Evolutionary conservation across 2,797 vertebrate species (phyloP), one percentile per base, ranked within the genome.

Genomic region (Danio jaintianensis): DNA sequence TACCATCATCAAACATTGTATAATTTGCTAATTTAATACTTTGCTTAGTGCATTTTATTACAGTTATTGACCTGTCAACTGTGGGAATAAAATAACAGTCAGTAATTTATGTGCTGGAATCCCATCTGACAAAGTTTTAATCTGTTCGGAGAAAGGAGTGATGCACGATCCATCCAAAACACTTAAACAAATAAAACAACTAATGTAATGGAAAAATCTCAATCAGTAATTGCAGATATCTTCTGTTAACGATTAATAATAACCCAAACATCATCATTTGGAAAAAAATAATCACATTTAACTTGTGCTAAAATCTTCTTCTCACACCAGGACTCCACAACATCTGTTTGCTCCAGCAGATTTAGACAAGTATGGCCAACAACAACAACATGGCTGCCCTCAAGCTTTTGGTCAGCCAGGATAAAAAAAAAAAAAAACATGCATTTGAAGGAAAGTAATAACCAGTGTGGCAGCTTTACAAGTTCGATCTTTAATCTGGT

Each of bases 401-500:
- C 13, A n/a, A 29, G 59, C 68, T 59, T n/a, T n/a, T n/a, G n/a
- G n/a, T 72, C 56, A 13, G 45, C 29, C 62, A 50, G n/a, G 68
- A 76, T 56, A 48, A 55, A 78, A 78, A n/a, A 48, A 55, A 78
- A 78, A n/a, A n/a, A 29, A 29, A 29, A 29, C 48, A 59, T 48
- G 43, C 50, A 76, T 43, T 70, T 42, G 47, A n/a, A 53, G 15
- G 38, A 68, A 45, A 47, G 38, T 79, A 75, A 80, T 75, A 52
- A 80, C 11, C 48, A 55, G 50, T 40, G 45, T 29, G 29, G 29
- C 29, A 63, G 72, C 61, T 81, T 61, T 71, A 74, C 48, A 22
- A 66, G 61, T 67, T 71, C 40, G 7, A 40, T 67, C 40, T 75
- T 56, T 83, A 82, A 83, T 80, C 83, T 78, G 6, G 3, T 79